Base-by-base conservation (phyloP, 2,113 vertebrate genomes). In the Brachyhypopomus gauderio region DNA sequence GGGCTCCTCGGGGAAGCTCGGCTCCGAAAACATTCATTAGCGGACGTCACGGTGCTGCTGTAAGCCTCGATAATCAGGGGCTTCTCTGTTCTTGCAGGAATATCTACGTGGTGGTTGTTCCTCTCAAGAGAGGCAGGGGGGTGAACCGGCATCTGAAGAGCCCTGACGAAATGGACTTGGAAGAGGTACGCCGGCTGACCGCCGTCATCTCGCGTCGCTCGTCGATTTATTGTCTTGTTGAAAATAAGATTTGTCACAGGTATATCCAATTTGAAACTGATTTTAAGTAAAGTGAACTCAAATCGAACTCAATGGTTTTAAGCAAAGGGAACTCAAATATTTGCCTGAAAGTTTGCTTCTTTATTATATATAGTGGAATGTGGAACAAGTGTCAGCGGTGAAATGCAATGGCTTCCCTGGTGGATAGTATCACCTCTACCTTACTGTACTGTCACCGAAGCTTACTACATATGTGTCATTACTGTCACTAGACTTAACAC, bases 151-250 rank as follows among this genome's bases (percentile, higher is more conserved):
- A 94, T 0, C 90, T 94, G 83, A 96, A 95, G 83, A 98, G 94
- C 86, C 98, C 98, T 0, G 98, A 99, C 86, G 97, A 99, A 87
- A 98, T 99, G 96, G 97, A 99, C 88, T 91, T 99, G 82, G 97
- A 99, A 87, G 97, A 99, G 96, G 97, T 98, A 87, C 83, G 84
- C 60, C 80, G 19, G 56, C 77, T 70, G 74, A 75, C 83, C 73
- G 59, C 52, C 66, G 64, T 81, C 72, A 8, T 52, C 84, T 77
- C 27, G 17, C 7, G 19, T 52, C 55, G 58, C n/a, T 23, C 20
- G 27, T 67, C 19, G 22, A 69, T 20, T 36, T 22, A 64, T 48
- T 45, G 6, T 66, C 3, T 41, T 41, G 41, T 41, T 52, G 34
- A 41, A 41, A 19, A 38, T 41, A 52, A 52, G 1, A 52, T 12